Evolutionary conservation across 2,797 vertebrate species (phyloP).

Genomic region (Sylvia borin): DNA sequence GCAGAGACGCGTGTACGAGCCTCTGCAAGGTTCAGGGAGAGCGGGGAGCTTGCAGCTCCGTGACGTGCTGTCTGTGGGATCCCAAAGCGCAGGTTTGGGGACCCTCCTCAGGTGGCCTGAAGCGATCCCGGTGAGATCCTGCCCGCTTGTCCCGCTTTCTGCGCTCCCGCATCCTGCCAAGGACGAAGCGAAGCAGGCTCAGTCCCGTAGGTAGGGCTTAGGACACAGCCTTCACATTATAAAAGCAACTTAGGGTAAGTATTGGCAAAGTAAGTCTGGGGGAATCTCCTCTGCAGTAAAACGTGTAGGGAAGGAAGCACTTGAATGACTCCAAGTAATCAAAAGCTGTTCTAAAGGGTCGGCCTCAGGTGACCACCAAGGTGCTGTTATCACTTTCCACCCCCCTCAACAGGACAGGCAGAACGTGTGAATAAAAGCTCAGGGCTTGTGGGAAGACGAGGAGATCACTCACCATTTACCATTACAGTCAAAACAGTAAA

Average conservation of each 20-base stretch:
- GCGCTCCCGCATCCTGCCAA: neutral
- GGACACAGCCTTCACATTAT: accelerated
- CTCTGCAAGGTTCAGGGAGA: neutral
- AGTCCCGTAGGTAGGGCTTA: accelerated
- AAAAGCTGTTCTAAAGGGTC: neutral
- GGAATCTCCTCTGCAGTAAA: neutral
- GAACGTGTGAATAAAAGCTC: neutral
- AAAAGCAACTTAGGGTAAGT: neutral
- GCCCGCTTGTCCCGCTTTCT: neutral
- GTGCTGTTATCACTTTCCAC: accelerated
- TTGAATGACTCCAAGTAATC: neutral
- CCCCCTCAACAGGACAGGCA: neutral
- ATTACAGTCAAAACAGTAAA: neutral
- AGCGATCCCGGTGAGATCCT: neutral
- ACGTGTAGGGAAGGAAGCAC: neutral
- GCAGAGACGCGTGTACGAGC: accelerated
- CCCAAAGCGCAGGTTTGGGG: neutral
- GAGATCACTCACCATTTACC: neutral
- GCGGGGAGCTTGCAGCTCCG: accelerated
- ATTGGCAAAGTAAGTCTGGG: neutral
- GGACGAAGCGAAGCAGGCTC: accelerated
- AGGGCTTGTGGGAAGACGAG: accelerated
- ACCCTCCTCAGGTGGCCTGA: neutral
- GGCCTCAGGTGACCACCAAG: neutral
- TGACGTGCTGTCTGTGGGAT: neutral